Conservation (phyloP, 2,113 vertebrate genomes). For the Orientallactaga bullata region DNA sequence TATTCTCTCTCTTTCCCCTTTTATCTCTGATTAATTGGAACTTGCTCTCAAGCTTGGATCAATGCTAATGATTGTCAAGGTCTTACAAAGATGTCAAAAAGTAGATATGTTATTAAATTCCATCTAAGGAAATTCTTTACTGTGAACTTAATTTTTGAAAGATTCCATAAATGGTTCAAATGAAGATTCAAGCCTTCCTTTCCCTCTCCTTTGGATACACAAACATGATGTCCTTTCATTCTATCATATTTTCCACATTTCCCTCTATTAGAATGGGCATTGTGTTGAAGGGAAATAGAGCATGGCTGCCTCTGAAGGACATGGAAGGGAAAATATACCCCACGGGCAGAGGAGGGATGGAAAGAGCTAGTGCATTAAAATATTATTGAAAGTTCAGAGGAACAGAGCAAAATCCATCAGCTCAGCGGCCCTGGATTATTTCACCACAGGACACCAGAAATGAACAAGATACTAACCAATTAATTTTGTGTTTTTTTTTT, state of each 20-base stretch:
- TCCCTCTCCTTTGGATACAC: not conserved
- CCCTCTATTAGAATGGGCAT: not conserved
- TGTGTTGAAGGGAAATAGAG: not conserved
- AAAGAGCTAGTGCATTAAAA: conserved; percentile 21
- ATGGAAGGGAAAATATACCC: conserved; percentile 24
- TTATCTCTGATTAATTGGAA: conserved; percentile 16
- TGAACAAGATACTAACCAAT: conserved; percentile 81
- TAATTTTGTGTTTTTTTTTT: conserved; percentile 67
- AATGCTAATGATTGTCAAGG: not conserved
- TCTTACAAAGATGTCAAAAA: conserved; percentile 52
- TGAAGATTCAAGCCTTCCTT: not conserved
- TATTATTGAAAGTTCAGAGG: conserved; percentile 28
- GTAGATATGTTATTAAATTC: not conserved
- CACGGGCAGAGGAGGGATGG: not conserved
- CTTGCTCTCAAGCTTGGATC: not conserved
- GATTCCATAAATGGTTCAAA: not conserved
- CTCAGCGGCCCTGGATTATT: conserved; percentile 81
- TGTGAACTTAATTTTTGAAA: conserved; percentile 29
- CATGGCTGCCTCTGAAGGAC: conserved; percentile 57
- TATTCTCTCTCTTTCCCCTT: not conserved
- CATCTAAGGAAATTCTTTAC: not conserved
- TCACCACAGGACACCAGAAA: conserved; percentile 72
- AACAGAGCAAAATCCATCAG: conserved; percentile 68
- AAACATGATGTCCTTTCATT: not conserved
- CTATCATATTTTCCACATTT: not conserved